Conservation (phyloP, 2,113 vertebrate species). For the Ictalurus punctatus region DNA sequence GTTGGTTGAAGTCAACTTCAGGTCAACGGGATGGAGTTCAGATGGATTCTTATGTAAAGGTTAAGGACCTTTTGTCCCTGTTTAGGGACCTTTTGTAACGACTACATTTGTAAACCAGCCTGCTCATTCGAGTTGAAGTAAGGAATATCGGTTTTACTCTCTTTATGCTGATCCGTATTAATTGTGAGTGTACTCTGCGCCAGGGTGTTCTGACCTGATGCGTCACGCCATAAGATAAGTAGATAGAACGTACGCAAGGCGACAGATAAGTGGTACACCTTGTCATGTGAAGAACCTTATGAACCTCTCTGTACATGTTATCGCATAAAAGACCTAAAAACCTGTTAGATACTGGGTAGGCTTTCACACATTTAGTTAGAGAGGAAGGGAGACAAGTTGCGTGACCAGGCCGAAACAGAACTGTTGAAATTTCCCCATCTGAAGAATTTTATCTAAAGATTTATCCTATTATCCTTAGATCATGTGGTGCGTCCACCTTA, state of each 20-base stretch:
- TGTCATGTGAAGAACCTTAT: neutral
- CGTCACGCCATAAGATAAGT: neutral
- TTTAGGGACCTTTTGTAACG: neutral
- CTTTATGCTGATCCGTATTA: neutral
- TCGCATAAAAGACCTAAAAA: neutral
- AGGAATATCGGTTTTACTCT: neutral
- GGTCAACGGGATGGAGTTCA: neutral
- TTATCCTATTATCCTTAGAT: neutral
- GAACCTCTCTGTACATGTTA: neutral
- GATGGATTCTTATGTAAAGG: neutral
- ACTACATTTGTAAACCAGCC: neutral
- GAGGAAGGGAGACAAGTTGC: neutral
- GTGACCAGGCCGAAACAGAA: neutral
- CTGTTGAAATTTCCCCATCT: neutral
- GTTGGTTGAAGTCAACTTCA: neutral
- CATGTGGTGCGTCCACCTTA: neutral
- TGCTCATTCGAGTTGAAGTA: neutral
- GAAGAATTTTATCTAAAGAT: too few relatives aligned
- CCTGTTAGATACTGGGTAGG: neutral
- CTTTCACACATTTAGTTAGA: neutral
- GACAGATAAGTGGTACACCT: neutral
- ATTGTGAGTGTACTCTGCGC: neutral
- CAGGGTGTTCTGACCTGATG: neutral
- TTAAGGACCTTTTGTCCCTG: neutral
- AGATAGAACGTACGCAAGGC: neutral